These are phyloP conservation scores for Smittia sp. DNA, from an alignment of 2,888 invertebrate genomes.

Conservation along the genomic window DNA sequence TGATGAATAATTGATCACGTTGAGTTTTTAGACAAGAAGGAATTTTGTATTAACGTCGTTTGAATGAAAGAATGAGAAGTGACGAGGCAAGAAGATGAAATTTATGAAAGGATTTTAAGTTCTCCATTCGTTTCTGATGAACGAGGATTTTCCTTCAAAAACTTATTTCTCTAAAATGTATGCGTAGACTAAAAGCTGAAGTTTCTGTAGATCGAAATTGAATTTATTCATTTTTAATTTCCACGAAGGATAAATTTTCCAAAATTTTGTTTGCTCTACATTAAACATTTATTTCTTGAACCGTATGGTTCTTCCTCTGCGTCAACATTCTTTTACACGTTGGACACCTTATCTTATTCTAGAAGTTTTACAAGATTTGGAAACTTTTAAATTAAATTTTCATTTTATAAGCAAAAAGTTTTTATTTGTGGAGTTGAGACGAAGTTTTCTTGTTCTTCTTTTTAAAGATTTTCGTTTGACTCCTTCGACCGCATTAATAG, in stretches of 20 bases:
- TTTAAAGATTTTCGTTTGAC: background rate
- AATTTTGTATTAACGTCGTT: background rate
- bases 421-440: constrained; percentile 24
- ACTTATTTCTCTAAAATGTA: too few species aligned
- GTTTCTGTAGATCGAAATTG: background rate
- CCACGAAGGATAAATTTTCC: constrained; percentile 25
- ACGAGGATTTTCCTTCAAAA: background rate
- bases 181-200: background rate
- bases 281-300: too few species aligned
- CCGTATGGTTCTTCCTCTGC: too few species aligned
- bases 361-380: background rate
- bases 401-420: constrained; percentile 8
- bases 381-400: constrained; percentile 39
- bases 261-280: background rate
- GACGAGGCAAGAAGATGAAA: background rate
- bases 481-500: background rate
- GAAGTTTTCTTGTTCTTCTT: background rate
- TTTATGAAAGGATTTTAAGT: background rate
- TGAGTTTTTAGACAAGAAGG: background rate
- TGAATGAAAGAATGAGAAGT: background rate
- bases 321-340: too few species aligned
- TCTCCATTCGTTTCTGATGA: background rate
- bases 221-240: constrained; percentile 23
- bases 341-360: background rate
- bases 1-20: constrained; percentile 35